These are phyloP conservation scores for Toxostoma redivivum DNA, from an alignment of 2,113 vertebrate species.

Conservation along the genomic window DNA sequence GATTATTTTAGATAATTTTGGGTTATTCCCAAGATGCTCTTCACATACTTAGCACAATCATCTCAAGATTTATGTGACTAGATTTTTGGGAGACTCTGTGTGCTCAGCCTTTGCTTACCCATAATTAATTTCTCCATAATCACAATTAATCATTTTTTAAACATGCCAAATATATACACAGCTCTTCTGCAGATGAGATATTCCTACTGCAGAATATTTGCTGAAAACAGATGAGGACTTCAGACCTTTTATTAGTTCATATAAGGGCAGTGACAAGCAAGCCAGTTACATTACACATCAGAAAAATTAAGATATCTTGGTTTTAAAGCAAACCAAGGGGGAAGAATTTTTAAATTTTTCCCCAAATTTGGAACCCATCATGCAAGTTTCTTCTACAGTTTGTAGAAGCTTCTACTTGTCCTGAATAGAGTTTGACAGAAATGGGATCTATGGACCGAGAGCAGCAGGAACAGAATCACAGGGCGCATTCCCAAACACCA, in stretches of 20 bases:
- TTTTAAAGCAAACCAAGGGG: background rate
- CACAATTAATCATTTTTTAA: background rate
- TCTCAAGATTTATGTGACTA: background rate
- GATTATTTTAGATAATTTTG: background rate
- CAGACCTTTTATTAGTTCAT: background rate
- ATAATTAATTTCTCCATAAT: background rate
- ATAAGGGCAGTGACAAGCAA: background rate
- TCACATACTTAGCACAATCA: background rate
- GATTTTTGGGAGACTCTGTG: background rate
- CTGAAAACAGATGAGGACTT: background rate
- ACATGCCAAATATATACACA: background rate
- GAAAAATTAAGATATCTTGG: background rate
- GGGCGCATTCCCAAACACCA: background rate
- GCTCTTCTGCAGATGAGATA: background rate
- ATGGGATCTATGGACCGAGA: background rate
- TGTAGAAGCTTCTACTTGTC: background rate
- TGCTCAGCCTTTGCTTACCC: background rate
- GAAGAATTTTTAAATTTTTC: background rate
- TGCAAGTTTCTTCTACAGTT: background rate
- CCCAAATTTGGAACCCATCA: background rate
- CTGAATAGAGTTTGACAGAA: background rate
- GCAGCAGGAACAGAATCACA: background rate
- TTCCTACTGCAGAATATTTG: background rate
- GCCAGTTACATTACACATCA: background rate
- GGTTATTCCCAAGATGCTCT: background rate